Evolutionary conservation across 2,888 invertebrate species (phyloP).

Genomic region (Tipula helvola): DNA sequence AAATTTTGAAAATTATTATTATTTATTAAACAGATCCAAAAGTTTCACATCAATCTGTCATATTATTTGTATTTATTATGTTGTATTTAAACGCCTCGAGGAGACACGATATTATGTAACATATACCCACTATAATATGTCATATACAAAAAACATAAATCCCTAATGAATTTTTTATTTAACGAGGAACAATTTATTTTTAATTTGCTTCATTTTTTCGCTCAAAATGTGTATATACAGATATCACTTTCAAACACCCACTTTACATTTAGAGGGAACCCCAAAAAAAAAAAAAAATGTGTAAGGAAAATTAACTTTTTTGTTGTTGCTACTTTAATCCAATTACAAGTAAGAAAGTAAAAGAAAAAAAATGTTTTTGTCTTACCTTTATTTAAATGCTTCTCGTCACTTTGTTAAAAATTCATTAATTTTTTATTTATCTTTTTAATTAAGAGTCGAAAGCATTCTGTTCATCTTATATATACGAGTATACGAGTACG

Average conservation of each 20-base stretch:
- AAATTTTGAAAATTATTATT: too few relatives aligned
- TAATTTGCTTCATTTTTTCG: background rate
- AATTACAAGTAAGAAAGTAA: background rate
- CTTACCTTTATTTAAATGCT: background rate
- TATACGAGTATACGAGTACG: background rate
- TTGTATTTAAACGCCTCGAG: too few relatives aligned
- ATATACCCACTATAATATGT: too few relatives aligned
- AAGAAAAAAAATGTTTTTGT: background rate
- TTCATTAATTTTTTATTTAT: background rate
- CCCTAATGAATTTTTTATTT: background rate
- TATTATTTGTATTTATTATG: too few relatives aligned
- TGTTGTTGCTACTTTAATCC: background rate
- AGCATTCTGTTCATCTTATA: background rate
- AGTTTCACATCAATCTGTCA: too few relatives aligned
- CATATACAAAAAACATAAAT: background rate
- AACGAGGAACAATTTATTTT: background rate
- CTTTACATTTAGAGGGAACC: background rate
- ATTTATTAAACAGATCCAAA: too few relatives aligned
- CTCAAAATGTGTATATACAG: background rate
- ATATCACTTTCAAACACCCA: background rate
- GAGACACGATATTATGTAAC: too few relatives aligned
- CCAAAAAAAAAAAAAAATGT: background rate
- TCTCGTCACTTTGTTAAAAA: background rate
- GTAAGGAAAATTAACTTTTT: background rate
- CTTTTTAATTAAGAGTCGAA: constrained; percentile 4